Percentiles rank a stretch among this genome's conserved stretches.
These are phyloP conservation scores for Motacilla tschutschensis DNA, from an alignment of 2,113 vertebrate genomes.

Conservation along the genomic window DNA sequence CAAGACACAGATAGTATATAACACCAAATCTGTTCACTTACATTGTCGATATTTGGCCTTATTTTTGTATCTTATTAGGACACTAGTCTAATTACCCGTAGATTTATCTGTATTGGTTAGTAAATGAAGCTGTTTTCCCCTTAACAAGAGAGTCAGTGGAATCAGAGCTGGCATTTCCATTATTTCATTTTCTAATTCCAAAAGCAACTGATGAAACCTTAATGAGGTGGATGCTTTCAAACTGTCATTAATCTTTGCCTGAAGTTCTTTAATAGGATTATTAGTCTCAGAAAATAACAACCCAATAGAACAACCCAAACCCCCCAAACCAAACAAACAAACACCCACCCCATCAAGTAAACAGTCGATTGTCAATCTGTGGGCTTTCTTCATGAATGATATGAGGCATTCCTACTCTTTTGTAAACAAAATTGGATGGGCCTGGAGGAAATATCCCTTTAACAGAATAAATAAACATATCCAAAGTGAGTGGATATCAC, in stretches of 20 bases:
- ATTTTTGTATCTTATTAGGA: constrained; percentile 17
- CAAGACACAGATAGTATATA: background rate
- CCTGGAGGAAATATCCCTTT: background rate
- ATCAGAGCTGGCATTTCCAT: constrained; percentile 9
- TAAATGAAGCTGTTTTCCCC: background rate
- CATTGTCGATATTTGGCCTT: background rate
- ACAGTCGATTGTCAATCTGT: background rate
- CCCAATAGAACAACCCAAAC: background rate
- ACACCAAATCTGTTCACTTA: background rate
- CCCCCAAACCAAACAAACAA: background rate
- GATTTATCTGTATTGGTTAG: constrained; percentile 34
- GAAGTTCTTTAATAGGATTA: constrained; percentile 3
- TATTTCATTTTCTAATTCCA: constrained; percentile 34
- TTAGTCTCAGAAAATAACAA: background rate
- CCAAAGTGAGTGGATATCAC: background rate
- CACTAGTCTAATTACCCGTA: background rate
- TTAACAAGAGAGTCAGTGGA: background rate
- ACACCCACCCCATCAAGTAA: background rate
- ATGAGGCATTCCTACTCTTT: background rate
- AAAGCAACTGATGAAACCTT: constrained; percentile 15
- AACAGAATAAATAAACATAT: background rate
- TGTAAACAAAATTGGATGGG: background rate
- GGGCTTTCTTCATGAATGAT: background rate
- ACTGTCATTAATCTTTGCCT: constrained; percentile 2
- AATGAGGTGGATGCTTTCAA: constrained; percentile 18